Percentiles rank a stretch among this genome's conserved stretches.
Conservation (phyloP, 1,140 invertebrate genomes). For the Tetramorium parvispinum region DNA sequence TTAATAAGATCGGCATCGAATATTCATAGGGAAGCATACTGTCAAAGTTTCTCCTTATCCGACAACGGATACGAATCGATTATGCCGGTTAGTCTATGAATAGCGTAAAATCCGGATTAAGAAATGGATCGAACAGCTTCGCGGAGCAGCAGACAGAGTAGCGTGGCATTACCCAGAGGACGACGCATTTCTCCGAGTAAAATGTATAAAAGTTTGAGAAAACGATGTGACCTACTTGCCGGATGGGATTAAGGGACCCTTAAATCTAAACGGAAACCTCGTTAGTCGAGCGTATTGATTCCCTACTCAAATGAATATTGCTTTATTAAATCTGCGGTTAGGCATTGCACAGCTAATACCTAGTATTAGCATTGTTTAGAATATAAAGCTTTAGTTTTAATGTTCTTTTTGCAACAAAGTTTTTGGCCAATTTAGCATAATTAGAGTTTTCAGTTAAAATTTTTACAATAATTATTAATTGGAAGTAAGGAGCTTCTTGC, state of each 20-base stretch:
- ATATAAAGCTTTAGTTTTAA: background rate
- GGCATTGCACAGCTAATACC: too few species aligned
- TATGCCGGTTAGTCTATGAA: slow-evolving; percentile 10
- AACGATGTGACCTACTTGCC: slow-evolving; percentile 32
- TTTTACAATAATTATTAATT: background rate
- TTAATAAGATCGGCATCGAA: slow-evolving; percentile 48
- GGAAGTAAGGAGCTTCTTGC: background rate
- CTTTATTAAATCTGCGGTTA: background rate
- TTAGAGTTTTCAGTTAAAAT: background rate
- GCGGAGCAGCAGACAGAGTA: background rate
- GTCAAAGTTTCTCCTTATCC: slow-evolving; percentile 13
- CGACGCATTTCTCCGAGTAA: slow-evolving; percentile 15
- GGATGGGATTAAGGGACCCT: background rate
- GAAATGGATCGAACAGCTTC: slow-evolving; percentile 34
- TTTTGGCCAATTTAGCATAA: background rate
- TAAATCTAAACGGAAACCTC: background rate
- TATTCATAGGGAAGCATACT: background rate
- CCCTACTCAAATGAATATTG: slow-evolving; percentile 36
- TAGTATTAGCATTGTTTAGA: background rate
- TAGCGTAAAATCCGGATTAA: slow-evolving; percentile 49
- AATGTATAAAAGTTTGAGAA: slow-evolving; percentile 12
- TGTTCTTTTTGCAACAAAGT: background rate
- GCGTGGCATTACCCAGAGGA: background rate
- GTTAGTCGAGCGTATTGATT: slow-evolving; percentile 3
- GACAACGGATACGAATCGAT: slow-evolving; percentile 50